Evolutionary conservation across 2,113 vertebrate genomes (phyloP).

Genomic region (Bos javanicus): DNA sequence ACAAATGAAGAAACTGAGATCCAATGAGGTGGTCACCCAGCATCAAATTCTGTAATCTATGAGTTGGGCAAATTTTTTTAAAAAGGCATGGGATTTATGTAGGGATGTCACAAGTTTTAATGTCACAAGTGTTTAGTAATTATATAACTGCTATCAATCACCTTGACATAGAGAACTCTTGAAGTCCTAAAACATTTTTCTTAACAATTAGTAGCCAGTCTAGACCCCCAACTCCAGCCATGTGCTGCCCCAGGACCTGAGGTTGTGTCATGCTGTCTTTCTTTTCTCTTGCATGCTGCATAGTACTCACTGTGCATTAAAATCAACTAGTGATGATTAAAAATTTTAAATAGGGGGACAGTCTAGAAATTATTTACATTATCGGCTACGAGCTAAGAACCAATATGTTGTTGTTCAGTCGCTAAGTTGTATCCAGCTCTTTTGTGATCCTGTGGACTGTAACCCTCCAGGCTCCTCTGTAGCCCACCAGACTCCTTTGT

Average conservation of each 20-base stretch:
- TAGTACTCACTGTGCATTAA: neutral
- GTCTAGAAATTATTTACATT: neutral
- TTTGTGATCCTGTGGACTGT: neutral
- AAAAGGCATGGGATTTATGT: neutral
- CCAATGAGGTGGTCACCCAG: neutral
- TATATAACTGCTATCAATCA: neutral
- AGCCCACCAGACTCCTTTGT: neutral
- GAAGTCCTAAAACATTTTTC: neutral
- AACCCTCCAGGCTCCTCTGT: neutral
- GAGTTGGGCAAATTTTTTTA: neutral
- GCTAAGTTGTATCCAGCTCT: neutral
- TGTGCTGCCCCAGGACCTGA: neutral
- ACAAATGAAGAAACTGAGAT: neutral
- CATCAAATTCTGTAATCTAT: neutral
- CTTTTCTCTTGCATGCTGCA: neutral
- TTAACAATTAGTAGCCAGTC: conserved; percentile 4
- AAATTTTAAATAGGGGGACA: neutral
- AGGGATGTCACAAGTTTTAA: conserved; percentile 24
- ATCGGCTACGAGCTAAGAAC: neutral
- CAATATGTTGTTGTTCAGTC: neutral
- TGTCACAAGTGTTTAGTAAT: neutral
- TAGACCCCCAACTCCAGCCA: neutral
- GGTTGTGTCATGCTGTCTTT: neutral
- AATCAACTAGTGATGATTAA: neutral
- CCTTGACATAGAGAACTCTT: neutral